phyloP scores from a whole-genome alignment of 2,113 vertebrate genomes.

The Gasterosteus nipponicus region DNA sequence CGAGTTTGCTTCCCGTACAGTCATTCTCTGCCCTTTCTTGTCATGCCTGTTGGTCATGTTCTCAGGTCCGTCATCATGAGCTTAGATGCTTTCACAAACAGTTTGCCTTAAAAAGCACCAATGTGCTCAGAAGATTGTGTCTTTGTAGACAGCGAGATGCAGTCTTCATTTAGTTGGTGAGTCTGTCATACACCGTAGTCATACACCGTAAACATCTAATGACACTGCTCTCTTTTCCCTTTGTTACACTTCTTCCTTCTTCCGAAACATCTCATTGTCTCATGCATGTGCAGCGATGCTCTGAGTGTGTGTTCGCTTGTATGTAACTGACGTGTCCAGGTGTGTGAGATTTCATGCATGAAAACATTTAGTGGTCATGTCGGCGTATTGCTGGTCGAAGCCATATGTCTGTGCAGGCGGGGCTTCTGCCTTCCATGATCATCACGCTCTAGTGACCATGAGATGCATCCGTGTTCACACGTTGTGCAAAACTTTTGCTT shows the following conservation, averaged over 20 bases:
- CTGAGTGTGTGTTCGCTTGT: constrained; percentile 19
- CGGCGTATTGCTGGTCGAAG: constrained; percentile 34
- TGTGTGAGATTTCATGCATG: constrained; percentile 58
- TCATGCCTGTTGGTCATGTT: not conserved
- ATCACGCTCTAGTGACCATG: constrained; percentile 16
- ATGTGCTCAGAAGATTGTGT: constrained; percentile 7
- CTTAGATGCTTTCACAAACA: not conserved
- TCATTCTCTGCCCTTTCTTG: not conserved
- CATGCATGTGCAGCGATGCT: constrained; percentile 4
- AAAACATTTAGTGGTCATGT: constrained; percentile 42
- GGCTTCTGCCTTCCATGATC: constrained; percentile 43
- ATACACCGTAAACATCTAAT: constrained; percentile 6
- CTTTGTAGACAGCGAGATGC: not conserved
- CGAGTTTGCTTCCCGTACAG: not conserved
- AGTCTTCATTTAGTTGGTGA: too few relatives aligned
- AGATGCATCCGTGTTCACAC: constrained; percentile 10
- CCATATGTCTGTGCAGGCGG: constrained; percentile 34
- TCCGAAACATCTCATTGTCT: not conserved
- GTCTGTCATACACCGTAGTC: too few relatives aligned
- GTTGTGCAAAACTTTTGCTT: not conserved
- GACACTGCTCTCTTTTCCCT: not conserved
- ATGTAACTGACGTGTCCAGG: constrained; percentile 42
- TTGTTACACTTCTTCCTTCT: not conserved
- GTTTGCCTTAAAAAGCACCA: not conserved
- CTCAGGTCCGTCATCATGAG: not conserved